Conservation (phyloP, 2,888 invertebrate species). For the Lottia gigantea region DNA sequence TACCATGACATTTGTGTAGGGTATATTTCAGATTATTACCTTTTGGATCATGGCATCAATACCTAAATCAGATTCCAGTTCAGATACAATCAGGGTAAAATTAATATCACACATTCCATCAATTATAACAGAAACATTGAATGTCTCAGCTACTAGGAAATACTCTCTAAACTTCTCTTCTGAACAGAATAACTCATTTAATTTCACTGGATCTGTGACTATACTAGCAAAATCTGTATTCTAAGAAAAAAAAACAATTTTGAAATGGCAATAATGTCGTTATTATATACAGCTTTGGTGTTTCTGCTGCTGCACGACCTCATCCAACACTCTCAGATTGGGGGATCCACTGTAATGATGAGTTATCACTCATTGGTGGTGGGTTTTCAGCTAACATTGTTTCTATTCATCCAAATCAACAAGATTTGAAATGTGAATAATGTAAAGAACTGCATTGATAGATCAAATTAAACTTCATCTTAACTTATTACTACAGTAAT, state of each 20-base stretch:
- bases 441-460: background rate
- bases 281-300: too few relatives aligned
- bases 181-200: conserved; percentile 30
- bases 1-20: too few relatives aligned
- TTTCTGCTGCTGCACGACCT: too few relatives aligned
- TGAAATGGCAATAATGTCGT: too few relatives aligned
- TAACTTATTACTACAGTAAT: background rate
- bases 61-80: conserved; percentile 29
- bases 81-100: conserved; percentile 26
- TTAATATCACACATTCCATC: conserved; percentile 30
- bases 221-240: conserved; percentile 19
- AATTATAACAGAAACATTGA: conserved; percentile 30
- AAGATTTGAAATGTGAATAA: too few relatives aligned
- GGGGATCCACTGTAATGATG: too few relatives aligned
- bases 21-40: conserved; percentile 14
- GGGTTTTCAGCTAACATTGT: too few relatives aligned
- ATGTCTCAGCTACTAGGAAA: conserved; percentile 26
- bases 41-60: conserved; percentile 25
- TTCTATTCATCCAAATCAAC: too few relatives aligned
- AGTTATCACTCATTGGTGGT: too few relatives aligned
- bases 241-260: conserved; percentile 21
- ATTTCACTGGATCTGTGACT: conserved; percentile 10
- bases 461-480: too few relatives aligned
- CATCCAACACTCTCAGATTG: too few relatives aligned
- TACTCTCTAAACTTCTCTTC: conserved; percentile 26